A percentile compares a stretch with the other conserved stretches of the same genome.
These are phyloP conservation scores for Xylocopa sonorina DNA, from an alignment of 1,140 invertebrate species.

Conservation along the genomic window DNA sequence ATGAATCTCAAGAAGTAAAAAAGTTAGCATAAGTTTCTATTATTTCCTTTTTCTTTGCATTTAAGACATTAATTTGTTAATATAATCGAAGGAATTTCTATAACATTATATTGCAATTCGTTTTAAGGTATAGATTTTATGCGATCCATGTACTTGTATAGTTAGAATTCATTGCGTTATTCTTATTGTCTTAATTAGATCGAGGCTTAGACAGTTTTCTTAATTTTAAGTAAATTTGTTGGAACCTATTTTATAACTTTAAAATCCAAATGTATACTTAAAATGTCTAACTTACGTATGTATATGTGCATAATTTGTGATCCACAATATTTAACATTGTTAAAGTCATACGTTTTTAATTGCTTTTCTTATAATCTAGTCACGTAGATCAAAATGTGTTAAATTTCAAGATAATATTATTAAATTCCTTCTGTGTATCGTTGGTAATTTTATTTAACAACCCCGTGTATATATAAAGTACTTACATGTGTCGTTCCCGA, in stretches of 20 bases:
- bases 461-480: constrained; percentile 20
- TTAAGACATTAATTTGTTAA: constrained; percentile 35
- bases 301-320: constrained; percentile 72
- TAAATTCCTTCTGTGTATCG: constrained; percentile 75
- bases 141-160: constrained; percentile 43
- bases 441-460: constrained; percentile 60
- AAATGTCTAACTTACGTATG: constrained; percentile 62
- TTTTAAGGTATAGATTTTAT: constrained; percentile 32
- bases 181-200: constrained; percentile 35
- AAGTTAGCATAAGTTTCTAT: constrained; percentile 27
- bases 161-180: constrained; percentile 22
- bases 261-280: constrained; percentile 61
- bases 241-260: constrained; percentile 52
- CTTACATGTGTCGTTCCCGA: not conserved
- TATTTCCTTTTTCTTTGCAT: constrained; percentile 31
- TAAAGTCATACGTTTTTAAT: constrained; percentile 72
- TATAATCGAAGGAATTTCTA: constrained; percentile 58
- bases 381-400: constrained; percentile 77
- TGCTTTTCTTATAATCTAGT: constrained; percentile 79
- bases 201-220: constrained; percentile 48
- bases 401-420: constrained; percentile 76
- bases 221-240: constrained; percentile 54
- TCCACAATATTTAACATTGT: constrained; percentile 73
- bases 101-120: constrained; percentile 31
- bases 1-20: constrained; percentile 55